Evolutionary conservation across 2,797 vertebrate species (phyloP), one percentile per base, ranked within the genome.

Genomic region (Buceros bicornis): DNA sequence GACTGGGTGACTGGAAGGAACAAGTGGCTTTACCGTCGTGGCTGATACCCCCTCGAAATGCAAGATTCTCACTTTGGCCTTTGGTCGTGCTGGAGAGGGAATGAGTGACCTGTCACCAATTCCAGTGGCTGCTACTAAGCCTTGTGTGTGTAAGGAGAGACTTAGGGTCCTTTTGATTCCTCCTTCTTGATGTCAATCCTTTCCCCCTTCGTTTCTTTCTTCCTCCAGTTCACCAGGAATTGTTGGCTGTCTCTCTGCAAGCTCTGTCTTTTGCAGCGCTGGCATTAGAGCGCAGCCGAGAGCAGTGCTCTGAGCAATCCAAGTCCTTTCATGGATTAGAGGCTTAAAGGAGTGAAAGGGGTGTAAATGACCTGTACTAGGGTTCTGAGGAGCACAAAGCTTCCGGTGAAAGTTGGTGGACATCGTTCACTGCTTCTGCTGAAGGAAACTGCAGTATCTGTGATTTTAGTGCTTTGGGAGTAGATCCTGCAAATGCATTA

Each of bases 21-120:
- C 12, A 37, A 67, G 15, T 64, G 10, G 4, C 31, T 74, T 81
- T 77, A 25, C 28, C 4, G 2, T 66, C 15, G 3, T 24, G 35
- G 8, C 12, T 2, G 0, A 17, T 58, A 0, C 40, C 22, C 53
- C n/a, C 13, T 48, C 7, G 12, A 33, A 81, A 6, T 4, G 2
- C 10, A 2, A 14, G 26, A 22, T 60, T 79, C 33, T 67, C 10
- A 4, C 5, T 25, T 43, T 87, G 37, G 8, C 11, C 11, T 40
- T 73, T 82, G 37, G 1, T 40, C 88, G 19, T 35, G 50, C 13
- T 47, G 29, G 13, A 57, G 60, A n/a, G 10, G 48, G 21, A 82
- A 42, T 31, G 28, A 60, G 28, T 50, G 13, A 8, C 7, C 26
- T 0, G 0, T 19, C 8, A 28, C 8, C 8, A 56, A 3, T 89